Evolutionary conservation across 92 coral and sea anemone species (phyloP), one percentile per base, ranked within the genome.

Genomic region (Galaxea fascicularis): DNA sequence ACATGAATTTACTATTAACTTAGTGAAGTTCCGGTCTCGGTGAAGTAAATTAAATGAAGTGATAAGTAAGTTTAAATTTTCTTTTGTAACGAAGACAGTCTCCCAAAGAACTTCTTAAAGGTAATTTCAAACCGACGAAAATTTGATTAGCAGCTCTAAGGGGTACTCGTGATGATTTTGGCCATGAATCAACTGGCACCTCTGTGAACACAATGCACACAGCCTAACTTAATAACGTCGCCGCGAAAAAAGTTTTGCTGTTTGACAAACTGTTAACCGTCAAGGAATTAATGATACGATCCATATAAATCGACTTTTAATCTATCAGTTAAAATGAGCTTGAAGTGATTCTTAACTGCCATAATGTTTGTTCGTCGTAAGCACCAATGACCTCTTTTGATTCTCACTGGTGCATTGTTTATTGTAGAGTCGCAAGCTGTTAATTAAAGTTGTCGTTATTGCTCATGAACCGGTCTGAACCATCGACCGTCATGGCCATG

Each of bases 41-140:
- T 56, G 71, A 41, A 82, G 78, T 44, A 59, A 82, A 70, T 82
- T 70, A 82, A 71, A 70, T 56, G 35, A 60, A 25, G 24, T 30
- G 86, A 82, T 82, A 71, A 82, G 68, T 70, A 57, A 82, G 73
- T 69, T 45, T 22, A 70, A 68, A 31, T 59, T 81, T 82, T 71
- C 78, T 71, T 35, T 82, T 82, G 78, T 82, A 82, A 82, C 59
- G 45, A 69, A 82, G 86, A 82, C 11, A 56, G 57, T 57, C 47
- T 8, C 59, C 41, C 65, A 80, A 67, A 25, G 24, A 35, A 26
- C 62, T 29, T 79, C 65, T 29, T 0, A 18, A 22, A 8, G 1
- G 29, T 27, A 65, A 1, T 12, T 25, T 29, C 52, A 29, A 49
- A 52, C 28, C 62, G 58, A 27, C 65, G 21, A 51, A 53, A 27